phyloP scores from a whole-genome alignment of 1,140 invertebrate genomes.

The Dinoponera quadriceps region DNA sequence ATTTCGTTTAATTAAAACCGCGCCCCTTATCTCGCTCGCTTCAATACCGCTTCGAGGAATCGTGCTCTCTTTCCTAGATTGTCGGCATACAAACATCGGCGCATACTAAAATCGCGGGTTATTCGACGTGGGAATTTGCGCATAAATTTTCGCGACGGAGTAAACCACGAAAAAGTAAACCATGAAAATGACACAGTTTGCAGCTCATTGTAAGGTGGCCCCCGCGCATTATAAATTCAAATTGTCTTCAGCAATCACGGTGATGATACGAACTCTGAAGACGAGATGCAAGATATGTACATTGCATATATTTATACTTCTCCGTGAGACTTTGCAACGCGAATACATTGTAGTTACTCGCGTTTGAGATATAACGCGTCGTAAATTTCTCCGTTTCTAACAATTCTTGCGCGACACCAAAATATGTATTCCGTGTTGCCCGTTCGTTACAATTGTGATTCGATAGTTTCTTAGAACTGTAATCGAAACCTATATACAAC shows the following conservation, averaged over 20 bases:
- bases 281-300: slow-evolving; percentile 11
- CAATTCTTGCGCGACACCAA: background rate
- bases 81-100: background rate
- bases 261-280: slow-evolving; percentile 35
- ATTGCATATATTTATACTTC: slow-evolving; percentile 25
- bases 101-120: slow-evolving; percentile 40
- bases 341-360: slow-evolving; percentile 25
- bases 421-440: background rate
- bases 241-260: slow-evolving; percentile 47
- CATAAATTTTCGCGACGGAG: slow-evolving; percentile 19
- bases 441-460: background rate
- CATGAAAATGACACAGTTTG: slow-evolving; percentile 24
- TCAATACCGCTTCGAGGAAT: slow-evolving; percentile 5
- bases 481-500: background rate
- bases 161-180: slow-evolving; percentile 27
- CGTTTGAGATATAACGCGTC: slow-evolving; percentile 47
- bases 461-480: background rate
- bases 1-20: slow-evolving; percentile 23
- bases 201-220: slow-evolving; percentile 10
- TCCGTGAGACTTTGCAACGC: slow-evolving; percentile 14
- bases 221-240: slow-evolving; percentile 42
- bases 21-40: background rate
- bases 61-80: background rate
- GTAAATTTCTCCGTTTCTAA: slow-evolving; percentile 7
- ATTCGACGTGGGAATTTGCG: slow-evolving; percentile 17